Base-by-base conservation (phyloP, 2,797 vertebrate genomes). In the Monodelphis domestica region DNA sequence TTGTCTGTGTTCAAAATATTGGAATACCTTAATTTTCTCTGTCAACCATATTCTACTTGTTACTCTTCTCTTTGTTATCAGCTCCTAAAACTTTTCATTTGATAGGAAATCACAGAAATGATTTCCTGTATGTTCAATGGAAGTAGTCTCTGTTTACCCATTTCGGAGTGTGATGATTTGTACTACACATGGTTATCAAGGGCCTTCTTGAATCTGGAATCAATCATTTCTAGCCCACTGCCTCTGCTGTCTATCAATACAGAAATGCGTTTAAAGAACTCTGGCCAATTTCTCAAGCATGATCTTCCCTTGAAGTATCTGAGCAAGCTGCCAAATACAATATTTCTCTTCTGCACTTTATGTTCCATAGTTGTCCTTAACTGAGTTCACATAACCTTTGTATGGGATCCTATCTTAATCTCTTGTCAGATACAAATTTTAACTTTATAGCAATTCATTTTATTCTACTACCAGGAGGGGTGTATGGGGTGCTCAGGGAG, bases 71-170 rank as follows among this genome's bases (percentile, higher is more conserved):
- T 91, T 26, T 93, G 54, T 94, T 95, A 50, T 26, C 92, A 33
- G 1, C 89, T 90, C 30, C n/a, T 50, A 15, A 50, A 21, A 92
- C 55, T 5, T 55, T 95, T 95, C 33, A 93, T 92, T 89, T 29
- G 33, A 95, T 91, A 89, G 29, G 3, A 50, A 78, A 93, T 53
- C 96, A 93, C 94, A 93, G 94, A 59, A 28, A 91, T 93, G 50
- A 45, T 90, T 93, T 53, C 3, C 0, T 5, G 2, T 9, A 91
- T 56, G 89, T 38, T 50, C n/a, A 0, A 54, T 15, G 45, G n/a
- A 54, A 56, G 93, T 78, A 55, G 33, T 0, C 0, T 17, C 4
- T 94, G 87, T 95, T 92, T 97, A 33, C 70, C 33, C 29, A 93
- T 9, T 91, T 96, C 93, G 21, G 28, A 87, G 21, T 95, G 91